phyloP scores from a whole-genome alignment of 1,140 invertebrate species.

The Sarcophaga peregrina region DNA sequence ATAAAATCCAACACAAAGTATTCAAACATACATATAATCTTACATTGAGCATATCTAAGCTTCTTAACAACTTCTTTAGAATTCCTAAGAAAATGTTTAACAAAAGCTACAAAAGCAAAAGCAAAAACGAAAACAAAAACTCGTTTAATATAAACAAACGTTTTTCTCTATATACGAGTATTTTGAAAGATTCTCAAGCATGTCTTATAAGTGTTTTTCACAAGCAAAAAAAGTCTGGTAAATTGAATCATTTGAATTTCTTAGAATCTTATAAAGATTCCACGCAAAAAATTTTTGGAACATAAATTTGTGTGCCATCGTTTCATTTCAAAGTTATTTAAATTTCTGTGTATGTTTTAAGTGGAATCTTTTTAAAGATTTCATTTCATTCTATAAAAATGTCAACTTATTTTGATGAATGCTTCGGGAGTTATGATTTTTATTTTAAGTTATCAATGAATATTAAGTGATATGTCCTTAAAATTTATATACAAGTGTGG shows the following conservation, averaged over 20 bases:
- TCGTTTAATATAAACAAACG: no score
- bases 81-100: slow-evolving; percentile 1
- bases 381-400: not conserved
- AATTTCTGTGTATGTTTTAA: not conserved
- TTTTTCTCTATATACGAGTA: no score
- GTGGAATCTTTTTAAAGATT: not conserved
- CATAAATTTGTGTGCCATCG: not conserved
- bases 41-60: not conserved
- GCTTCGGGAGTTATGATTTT: not conserved
- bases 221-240: not conserved
- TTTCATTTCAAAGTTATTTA: not conserved
- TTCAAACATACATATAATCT: no score
- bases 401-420: not conserved
- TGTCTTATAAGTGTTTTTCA: not conserved
- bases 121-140: no score
- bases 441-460: no score
- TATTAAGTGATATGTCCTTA: no score
- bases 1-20: no score
- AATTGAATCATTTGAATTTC: not conserved
- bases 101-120: not conserved
- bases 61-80: not conserved
- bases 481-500: no score
- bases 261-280: not conserved
- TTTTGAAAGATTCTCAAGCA: not conserved
- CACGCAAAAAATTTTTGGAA: not conserved